Base-by-base conservation (phyloP, 2,113 vertebrate genomes). In the Phalacrocorax aristotelis region DNA sequence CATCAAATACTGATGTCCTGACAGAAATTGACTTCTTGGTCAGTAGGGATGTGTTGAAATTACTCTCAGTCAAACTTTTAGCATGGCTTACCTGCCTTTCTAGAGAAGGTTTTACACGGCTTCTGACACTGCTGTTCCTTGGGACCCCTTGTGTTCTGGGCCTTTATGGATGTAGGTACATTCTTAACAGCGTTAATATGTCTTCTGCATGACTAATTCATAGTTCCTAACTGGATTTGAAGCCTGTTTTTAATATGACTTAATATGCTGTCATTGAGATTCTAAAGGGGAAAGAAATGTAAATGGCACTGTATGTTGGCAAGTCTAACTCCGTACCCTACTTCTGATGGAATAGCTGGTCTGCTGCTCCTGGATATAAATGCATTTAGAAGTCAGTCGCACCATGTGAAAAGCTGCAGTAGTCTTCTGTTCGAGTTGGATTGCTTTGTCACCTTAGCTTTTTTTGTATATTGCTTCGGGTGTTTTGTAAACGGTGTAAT, bases 151-250 rank as follows among this genome's bases (percentile, higher is more conserved):
- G 23, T 87, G 46, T 58, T 81, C 15, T 13, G 46, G 32, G 18
- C n/a, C 22, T 21, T 86, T 80, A n/a, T 0, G 0, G 58, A 48
- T 52, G 32, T 48, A 65, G 58, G 54, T 26, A 44, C 11, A 2
- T 60, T 89, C 22, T 40, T 87, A 72, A 42, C 23, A 48, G 34
- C 4, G 2, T 74, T 84, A 40, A 32, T 91, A 34, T 2, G 2
- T 87, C 22, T 88, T 70, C 42, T 75, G 42, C 11, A 11, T 5
- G 15, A 46, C n/a, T 60, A 82, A 61, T 58, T 60, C 20, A n/a
- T 34, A 79, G 15, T 38, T 93, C 44, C 57, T 88, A 55, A 71
- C 27, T 78, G 77, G 27, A 79, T 82, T 79, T 75, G 65, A 79
- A 68, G 12, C 26, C 38, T 76, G 15, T 6, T 64, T 92, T 38